Evolutionary conservation across 2,113 vertebrate species (phyloP).

Genomic region (Cheilinus undulatus): DNA sequence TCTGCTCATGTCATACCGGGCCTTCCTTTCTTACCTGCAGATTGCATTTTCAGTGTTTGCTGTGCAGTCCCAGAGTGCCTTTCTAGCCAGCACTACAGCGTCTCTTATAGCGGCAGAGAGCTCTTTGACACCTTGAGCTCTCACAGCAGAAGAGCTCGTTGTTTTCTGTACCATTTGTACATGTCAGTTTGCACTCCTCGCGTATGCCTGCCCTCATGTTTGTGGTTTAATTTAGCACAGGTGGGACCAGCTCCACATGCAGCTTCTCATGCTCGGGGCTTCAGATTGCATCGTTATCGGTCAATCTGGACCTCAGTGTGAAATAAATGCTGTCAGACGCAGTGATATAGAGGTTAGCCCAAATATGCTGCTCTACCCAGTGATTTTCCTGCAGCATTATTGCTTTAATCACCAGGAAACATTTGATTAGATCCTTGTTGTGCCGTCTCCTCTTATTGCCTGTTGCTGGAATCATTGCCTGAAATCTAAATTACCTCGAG

Average conservation of each 20-base stretch:
- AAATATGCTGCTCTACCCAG: constrained; percentile 6
- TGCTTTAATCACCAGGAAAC: constrained; percentile 58
- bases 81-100: constrained; percentile 16
- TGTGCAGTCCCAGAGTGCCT: constrained; percentile 15
- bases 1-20: neutral
- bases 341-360: constrained; percentile 13
- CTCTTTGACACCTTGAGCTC: constrained; percentile 25
- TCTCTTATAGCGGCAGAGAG: constrained; percentile 13
- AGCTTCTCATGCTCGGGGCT: neutral
- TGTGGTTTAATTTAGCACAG: neutral
- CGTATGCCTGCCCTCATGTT: neutral
- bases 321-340: constrained; percentile 8
- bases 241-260: neutral
- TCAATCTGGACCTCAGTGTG: constrained; percentile 7
- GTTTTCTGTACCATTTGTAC: neutral
- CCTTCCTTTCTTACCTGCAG: constrained; percentile 1
- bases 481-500: constrained; percentile 54
- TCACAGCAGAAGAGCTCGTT: neutral
- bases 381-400: constrained; percentile 9
- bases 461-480: constrained; percentile 42
- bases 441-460: constrained; percentile 24
- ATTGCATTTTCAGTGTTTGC: constrained; percentile 16
- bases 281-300: neutral
- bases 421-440: constrained; percentile 23
- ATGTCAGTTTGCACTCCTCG: constrained; percentile 7